These are phyloP conservation scores for Spilarctia lutea DNA, from an alignment of 2,888 invertebrate genomes.

Conservation along the genomic window DNA sequence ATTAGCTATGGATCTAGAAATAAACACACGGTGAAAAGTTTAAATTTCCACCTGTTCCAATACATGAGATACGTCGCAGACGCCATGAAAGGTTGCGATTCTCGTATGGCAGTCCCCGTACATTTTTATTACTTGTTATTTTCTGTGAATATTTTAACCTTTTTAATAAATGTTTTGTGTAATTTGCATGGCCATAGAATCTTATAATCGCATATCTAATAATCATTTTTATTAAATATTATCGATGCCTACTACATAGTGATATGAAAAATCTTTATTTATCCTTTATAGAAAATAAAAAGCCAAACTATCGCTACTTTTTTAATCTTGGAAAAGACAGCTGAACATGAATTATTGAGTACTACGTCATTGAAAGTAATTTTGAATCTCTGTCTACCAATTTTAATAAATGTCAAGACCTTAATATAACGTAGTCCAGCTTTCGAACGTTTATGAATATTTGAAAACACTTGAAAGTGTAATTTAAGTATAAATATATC, in stretches of 20 bases:
- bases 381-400: background rate
- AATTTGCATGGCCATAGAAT: too few relatives aligned
- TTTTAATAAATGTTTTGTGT: background rate
- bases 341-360: background rate
- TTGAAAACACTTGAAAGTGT: background rate
- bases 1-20: background rate
- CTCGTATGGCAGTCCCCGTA: background rate
- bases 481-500: background rate
- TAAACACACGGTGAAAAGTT: background rate
- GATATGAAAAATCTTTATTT: background rate
- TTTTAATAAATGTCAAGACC: background rate
- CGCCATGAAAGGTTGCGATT: background rate
- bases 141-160: background rate
- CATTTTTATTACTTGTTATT: background rate
- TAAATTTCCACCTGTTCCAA: background rate
- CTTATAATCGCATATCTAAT: too few relatives aligned
- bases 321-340: background rate
- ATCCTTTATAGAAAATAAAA: background rate
- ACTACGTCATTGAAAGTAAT: slow-evolving; percentile 3
- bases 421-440: background rate
- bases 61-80: background rate
- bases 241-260: too few relatives aligned
- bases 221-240: too few relatives aligned
- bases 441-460: background rate
- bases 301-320: background rate